Base-by-base conservation (phyloP, 2,888 invertebrate genomes). In the Eupithecia abbreviata region DNA sequence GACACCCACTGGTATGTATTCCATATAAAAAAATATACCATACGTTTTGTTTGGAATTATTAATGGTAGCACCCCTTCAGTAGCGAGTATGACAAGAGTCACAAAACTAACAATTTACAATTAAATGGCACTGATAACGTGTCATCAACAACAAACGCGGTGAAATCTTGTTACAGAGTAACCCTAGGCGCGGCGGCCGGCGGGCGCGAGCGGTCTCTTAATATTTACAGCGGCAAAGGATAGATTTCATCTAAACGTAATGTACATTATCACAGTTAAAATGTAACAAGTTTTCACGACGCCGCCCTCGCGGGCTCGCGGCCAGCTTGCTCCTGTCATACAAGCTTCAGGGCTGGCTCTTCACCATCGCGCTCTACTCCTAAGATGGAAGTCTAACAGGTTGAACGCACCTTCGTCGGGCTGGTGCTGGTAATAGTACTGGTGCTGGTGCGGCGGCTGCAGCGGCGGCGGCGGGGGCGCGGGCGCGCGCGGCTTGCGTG, bases 21-120 rank as follows among this genome's bases (percentile, higher is more conserved):
- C 92, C 93, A 93, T 93, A 94, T 91, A 94, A 94, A 94, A 94
- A 95, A 94, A 94, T 94, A 94, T 93, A 94, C 94, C 93, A 93
- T 90, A 91, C 90, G 91, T 92, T 75, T 77, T 77, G 77, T 77
- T 93, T 93, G 94, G 92, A 94, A 95, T 94, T 94, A 95, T 95
- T 92, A 91, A 94, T 95, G 95, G 95, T 95, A 95, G 95, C 95
- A 95, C 95, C 95, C 95, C 95, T 94, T 94, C 93, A 92, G 90
- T 93, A 95, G 95, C 95, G 92, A 94, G 95, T 95, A 95, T 95
- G 95, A 95, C 95, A 95, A 95, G 95, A 95, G 95, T 95, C 95
- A 95, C 95, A 93, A 92, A 88, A 90, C 91, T 90, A 93, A 94
- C 89, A 93, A 93, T 94, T 93, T 93, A 94, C 92, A 94, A 93